phyloP scores from a whole-genome alignment of 2,113 vertebrate genomes.

The Steatornis caripensis region DNA sequence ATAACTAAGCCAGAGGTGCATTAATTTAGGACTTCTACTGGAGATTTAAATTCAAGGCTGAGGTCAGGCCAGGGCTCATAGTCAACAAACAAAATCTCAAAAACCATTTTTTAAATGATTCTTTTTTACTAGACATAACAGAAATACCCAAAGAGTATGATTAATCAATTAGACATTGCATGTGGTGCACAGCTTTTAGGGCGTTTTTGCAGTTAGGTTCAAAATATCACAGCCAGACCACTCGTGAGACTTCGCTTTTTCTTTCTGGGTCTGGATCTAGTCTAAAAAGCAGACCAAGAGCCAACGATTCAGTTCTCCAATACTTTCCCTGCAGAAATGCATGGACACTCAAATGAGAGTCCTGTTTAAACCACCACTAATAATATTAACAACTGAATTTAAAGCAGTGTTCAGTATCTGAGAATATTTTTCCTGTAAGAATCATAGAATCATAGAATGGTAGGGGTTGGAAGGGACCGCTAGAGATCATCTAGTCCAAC shows the following conservation, averaged over 20 bases:
- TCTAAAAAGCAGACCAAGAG: background rate
- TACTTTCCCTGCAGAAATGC: background rate
- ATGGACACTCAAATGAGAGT: background rate
- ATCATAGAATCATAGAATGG: too few species aligned
- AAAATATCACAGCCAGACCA: background rate
- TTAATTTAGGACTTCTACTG: constrained; percentile 45
- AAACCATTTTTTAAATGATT: constrained; percentile 9
- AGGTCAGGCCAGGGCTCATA: constrained; percentile 53
- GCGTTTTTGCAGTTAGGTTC: background rate
- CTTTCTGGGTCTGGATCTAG: background rate
- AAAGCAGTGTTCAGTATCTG: background rate
- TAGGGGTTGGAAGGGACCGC: too few species aligned
- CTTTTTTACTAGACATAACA: constrained; percentile 38
- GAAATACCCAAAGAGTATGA: background rate
- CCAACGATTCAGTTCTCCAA: background rate
- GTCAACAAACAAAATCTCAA: constrained; percentile 51
- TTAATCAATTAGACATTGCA: constrained; percentile 26
- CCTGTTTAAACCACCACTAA: background rate
- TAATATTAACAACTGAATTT: background rate
- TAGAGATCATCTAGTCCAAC: too few species aligned
- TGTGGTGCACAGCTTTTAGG: background rate
- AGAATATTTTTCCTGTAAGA: background rate
- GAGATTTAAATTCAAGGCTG: constrained; percentile 49
- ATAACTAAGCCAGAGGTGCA: constrained; percentile 16
- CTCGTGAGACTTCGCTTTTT: background rate